phyloP scores from a whole-genome alignment of 1,140 invertebrate genomes.

The Bombus sylvicola region DNA sequence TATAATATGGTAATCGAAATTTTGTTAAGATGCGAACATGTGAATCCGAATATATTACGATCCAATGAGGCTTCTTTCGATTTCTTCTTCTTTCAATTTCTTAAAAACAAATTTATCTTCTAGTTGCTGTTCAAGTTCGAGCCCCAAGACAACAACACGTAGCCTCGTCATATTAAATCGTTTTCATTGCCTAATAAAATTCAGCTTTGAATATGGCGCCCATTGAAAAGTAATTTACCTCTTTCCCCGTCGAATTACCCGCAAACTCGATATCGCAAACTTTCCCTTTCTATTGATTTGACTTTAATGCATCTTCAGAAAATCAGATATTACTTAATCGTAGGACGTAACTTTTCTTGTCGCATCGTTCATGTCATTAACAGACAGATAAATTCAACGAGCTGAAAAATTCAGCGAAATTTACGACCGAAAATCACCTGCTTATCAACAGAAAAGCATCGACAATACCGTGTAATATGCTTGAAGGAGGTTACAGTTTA shows the following conservation, averaged over 20 bases:
- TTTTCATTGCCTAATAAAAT: background rate
- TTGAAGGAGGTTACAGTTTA: background rate
- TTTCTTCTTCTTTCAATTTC: background rate
- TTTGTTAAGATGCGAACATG: background rate
- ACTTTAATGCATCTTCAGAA: background rate
- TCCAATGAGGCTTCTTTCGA: too few species aligned
- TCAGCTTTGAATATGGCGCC: background rate
- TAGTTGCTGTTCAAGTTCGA: background rate
- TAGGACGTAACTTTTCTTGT: background rate
- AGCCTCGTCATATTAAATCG: too few species aligned
- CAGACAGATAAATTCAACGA: background rate
- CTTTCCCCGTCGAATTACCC: background rate
- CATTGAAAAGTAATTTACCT: conserved; percentile 4
- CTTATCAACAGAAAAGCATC: background rate
- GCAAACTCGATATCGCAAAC: background rate
- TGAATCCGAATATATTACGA: background rate
- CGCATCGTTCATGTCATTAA: background rate
- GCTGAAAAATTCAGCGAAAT: too few species aligned
- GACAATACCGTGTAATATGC: background rate
- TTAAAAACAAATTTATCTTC: background rate
- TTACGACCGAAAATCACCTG: background rate
- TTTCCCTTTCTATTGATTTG: conserved; percentile 6
- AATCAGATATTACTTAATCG: background rate
- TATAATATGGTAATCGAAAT: background rate
- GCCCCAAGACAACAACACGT: too few species aligned